Evolutionary conservation across 2,113 vertebrate species (phyloP).

Genomic region (Anguilla rostrata): DNA sequence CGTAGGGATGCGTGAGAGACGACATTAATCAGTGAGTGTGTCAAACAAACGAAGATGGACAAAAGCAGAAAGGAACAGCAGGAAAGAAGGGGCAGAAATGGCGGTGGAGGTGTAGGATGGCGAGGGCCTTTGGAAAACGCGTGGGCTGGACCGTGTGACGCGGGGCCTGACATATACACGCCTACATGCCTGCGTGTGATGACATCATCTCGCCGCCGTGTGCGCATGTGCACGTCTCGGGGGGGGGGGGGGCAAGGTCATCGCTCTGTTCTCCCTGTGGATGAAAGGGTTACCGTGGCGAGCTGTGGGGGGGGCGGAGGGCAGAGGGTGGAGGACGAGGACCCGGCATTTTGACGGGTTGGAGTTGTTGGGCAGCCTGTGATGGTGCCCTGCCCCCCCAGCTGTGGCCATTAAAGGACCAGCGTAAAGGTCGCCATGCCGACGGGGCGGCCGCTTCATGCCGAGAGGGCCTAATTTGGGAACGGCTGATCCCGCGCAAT

Average conservation of each 20-base stretch:
- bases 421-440: not conserved
- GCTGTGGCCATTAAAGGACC: not conserved
- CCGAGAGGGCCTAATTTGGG: not conserved
- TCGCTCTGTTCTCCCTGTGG: not conserved
- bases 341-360: too few species aligned
- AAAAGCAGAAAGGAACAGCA: not conserved
- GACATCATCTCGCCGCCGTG: not conserved
- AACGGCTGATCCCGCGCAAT: not conserved
- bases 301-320: not conserved
- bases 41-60: not conserved
- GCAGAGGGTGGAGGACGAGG: not conserved
- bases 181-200: too few species aligned
- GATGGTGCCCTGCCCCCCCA: not conserved
- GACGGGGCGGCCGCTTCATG: not conserved
- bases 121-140: too few species aligned
- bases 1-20: not conserved
- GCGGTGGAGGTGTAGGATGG: too few species aligned
- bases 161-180: too few species aligned
- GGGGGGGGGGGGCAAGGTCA: not conserved
- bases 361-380: not conserved
- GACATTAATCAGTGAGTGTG: not conserved
- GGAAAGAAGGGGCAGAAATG: not conserved
- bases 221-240: not conserved
- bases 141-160: too few species aligned
- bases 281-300: not conserved